phyloP scores from a whole-genome alignment of 2,113 vertebrate genomes.

The Onychorhynchus coronatus region DNA sequence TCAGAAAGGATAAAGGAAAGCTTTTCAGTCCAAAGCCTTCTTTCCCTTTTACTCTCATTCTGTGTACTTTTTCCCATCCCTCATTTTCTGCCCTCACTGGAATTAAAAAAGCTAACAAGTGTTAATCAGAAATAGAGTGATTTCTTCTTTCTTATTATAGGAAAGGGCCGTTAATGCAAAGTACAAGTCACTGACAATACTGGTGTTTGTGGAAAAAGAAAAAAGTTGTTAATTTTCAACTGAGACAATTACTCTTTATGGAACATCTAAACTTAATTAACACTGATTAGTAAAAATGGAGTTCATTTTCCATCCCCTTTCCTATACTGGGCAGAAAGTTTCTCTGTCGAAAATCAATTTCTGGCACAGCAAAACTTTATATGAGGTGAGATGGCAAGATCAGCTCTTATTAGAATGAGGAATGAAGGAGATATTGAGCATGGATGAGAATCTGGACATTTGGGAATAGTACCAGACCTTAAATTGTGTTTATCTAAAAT shows the following conservation, averaged over 20 bases:
- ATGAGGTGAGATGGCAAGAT: background rate
- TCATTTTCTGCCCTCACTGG: background rate
- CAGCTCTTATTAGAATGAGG: background rate
- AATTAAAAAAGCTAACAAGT: background rate
- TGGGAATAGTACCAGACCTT: background rate
- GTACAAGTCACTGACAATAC: background rate
- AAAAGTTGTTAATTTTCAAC: background rate
- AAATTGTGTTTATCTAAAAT: background rate
- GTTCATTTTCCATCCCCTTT: background rate
- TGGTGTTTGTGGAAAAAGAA: background rate
- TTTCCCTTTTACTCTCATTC: background rate
- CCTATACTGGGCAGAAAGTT: background rate
- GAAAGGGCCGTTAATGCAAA: background rate
- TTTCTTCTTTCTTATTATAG: background rate
- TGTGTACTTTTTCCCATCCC: background rate
- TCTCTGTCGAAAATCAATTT: background rate
- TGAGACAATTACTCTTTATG: background rate
- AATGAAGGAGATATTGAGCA: background rate
- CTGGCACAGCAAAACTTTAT: background rate
- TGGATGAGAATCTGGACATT: background rate
- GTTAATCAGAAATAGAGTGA: background rate
- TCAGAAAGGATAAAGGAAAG: background rate
- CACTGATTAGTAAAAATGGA: background rate
- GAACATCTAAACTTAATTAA: background rate
- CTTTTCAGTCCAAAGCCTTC: background rate